A percentile compares a stretch with the other conserved stretches of the same genome.
Evolutionary conservation across 2,888 invertebrate genomes (phyloP).

Genomic region (Argynnis bischoffii): DNA sequence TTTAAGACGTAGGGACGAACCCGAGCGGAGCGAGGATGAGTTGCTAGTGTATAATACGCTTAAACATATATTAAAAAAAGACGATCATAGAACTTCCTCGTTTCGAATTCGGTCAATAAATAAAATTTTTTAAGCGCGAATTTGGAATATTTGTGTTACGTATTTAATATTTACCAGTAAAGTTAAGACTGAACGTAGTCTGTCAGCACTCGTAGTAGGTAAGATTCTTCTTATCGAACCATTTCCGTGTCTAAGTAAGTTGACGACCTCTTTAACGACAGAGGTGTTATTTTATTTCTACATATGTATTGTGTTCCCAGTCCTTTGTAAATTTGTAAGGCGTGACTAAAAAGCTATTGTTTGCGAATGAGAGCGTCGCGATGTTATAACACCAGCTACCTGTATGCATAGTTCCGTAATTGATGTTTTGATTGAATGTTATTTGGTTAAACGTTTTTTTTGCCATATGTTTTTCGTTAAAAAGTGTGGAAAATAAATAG

Average conservation of each 20-base stretch:
- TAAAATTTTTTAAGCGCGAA: too few species aligned
- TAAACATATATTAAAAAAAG: too few species aligned
- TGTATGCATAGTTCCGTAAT: slow-evolving; percentile 30
- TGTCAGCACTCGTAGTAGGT: not conserved
- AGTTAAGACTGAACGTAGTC: not conserved
- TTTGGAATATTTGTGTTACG: too few species aligned
- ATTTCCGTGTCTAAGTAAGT: slow-evolving; percentile 16
- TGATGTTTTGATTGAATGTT: slow-evolving; percentile 6
- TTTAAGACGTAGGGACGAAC: too few species aligned
- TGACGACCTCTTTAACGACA: slow-evolving; percentile 35
- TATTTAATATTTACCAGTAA: too few species aligned
- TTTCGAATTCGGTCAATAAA: too few species aligned
- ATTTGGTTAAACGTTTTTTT: slow-evolving; percentile 14
- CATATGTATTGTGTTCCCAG: slow-evolving; percentile 44
- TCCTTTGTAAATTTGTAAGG: slow-evolving; percentile 47
- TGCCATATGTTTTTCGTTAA: not conserved
- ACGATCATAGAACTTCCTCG: too few species aligned
- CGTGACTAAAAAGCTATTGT: slow-evolving; percentile 53
- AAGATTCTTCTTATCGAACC: slow-evolving; percentile 9
- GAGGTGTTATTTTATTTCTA: slow-evolving; percentile 41
- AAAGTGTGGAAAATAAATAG: too few species aligned
- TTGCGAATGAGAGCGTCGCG: slow-evolving; percentile 38
- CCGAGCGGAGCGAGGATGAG: too few species aligned
- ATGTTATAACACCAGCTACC: slow-evolving; percentile 37
- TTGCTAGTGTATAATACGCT: too few species aligned